Evolutionary conservation across 2,113 vertebrate genomes (phyloP).

Genomic region (Syrmaticus mikado): DNA sequence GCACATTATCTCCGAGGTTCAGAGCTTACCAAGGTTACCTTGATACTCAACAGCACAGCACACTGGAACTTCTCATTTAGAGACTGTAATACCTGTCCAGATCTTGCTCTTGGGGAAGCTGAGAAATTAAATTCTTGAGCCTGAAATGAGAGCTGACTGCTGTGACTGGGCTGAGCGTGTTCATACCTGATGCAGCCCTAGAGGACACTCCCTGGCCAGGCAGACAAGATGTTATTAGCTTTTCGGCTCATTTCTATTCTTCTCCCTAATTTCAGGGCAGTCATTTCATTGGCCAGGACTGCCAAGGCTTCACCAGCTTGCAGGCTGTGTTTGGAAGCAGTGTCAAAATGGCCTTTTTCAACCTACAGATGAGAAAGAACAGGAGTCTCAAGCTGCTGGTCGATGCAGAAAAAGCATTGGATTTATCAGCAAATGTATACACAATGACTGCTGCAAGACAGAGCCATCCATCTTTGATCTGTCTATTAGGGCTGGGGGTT

Average conservation of each 20-base stretch:
- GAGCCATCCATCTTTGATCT: not conserved
- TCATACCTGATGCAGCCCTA: not conserved
- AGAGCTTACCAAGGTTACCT: not conserved
- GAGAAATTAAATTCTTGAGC: not conserved
- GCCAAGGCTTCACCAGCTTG: not conserved
- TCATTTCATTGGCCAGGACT: not conserved
- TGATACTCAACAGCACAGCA: not conserved
- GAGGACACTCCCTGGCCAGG: not conserved
- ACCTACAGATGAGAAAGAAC: not conserved
- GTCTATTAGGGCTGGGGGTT: not conserved
- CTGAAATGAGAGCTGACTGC: not conserved
- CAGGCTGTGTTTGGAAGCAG: not conserved
- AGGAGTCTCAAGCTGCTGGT: not conserved
- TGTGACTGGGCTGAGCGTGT: accelerated
- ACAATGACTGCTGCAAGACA: not conserved
- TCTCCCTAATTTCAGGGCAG: not conserved
- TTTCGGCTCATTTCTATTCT: not conserved
- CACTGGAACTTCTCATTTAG: not conserved
- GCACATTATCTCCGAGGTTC: not conserved
- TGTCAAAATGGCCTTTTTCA: not conserved
- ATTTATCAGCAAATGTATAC: not conserved
- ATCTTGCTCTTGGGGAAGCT: not conserved
- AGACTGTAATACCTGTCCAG: not conserved
- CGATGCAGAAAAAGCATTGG: not conserved
- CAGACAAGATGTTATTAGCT: not conserved